Conservation (phyloP, 2,888 invertebrate genomes). For the Synergus gifuensis region DNA sequence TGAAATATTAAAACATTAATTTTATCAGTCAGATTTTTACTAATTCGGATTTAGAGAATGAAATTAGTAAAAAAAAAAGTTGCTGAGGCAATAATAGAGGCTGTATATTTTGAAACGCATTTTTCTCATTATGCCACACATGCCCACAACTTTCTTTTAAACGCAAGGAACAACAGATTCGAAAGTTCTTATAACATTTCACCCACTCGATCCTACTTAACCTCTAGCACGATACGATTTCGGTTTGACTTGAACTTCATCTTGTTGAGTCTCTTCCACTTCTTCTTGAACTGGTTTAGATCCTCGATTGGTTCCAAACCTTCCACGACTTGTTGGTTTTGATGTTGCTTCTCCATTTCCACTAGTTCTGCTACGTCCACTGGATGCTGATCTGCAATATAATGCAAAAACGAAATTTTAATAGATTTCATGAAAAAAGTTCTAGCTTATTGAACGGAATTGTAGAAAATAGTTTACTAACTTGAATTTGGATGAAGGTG, state of each 20-base stretch:
- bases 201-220: slow-evolving; percentile 51
- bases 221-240: slow-evolving; percentile 68
- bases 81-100: slow-evolving; percentile 31
- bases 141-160: slow-evolving; percentile 37
- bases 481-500: slow-evolving; percentile 61
- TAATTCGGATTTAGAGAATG: slow-evolving; percentile 8
- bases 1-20: neutral
- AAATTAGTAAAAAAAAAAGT: slow-evolving; percentile 14
- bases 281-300: slow-evolving; percentile 66
- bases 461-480: slow-evolving; percentile 43
- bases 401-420: neutral
- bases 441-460: neutral
- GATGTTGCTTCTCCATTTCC: slow-evolving; percentile 59
- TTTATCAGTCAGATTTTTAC: neutral
- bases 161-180: slow-evolving; percentile 37
- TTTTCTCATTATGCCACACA: slow-evolving; percentile 37
- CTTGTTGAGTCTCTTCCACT: slow-evolving; percentile 70
- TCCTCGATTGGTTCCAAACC: slow-evolving; percentile 65
- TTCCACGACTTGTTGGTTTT: slow-evolving; percentile 64
- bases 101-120: slow-evolving; percentile 9
- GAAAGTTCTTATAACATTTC: slow-evolving; percentile 39
- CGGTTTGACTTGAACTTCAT: slow-evolving; percentile 71
- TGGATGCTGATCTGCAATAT: slow-evolving; percentile 49
- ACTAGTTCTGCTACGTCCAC: slow-evolving; percentile 54
- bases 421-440: neutral